phyloP scores from a whole-genome alignment of 2,797 vertebrate species.

The Hippopotamyrus pictus region DNA sequence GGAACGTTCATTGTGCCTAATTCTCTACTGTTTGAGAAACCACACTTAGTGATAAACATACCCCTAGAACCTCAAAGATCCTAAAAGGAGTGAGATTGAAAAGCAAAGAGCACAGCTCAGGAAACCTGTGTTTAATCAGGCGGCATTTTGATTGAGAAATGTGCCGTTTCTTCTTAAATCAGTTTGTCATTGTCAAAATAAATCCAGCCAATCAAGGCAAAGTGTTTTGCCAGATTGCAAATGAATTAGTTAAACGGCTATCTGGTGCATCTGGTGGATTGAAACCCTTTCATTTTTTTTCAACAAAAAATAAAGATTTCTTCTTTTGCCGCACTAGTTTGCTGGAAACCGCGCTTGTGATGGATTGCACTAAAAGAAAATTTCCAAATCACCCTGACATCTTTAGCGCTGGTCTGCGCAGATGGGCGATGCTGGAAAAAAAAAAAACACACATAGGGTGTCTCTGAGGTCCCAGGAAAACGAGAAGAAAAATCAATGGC shows the following conservation, averaged over 20 bases:
- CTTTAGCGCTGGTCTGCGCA: background rate
- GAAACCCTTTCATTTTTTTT: background rate
- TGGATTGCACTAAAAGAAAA: background rate
- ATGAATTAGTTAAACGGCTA: background rate
- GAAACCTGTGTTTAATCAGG: background rate
- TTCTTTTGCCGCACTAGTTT: background rate
- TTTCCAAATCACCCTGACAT: background rate
- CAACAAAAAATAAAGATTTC: background rate
- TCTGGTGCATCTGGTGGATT: background rate
- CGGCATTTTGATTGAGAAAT: conserved; percentile 1
- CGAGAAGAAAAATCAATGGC: background rate
- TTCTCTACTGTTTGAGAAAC: background rate
- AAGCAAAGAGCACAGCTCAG: background rate
- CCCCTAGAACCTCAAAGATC: background rate
- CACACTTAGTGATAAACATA: background rate
- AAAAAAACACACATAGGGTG: background rate
- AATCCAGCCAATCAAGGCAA: background rate
- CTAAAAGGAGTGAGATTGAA: background rate
- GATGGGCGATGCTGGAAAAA: background rate
- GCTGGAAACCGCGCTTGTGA: background rate
- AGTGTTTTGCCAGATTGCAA: background rate
- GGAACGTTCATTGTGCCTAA: background rate
- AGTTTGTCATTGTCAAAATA: conserved; percentile 1
- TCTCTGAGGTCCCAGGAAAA: background rate
- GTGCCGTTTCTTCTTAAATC: background rate